These are phyloP conservation scores for Furcula furcula DNA, from an alignment of 2,888 invertebrate genomes.

Conservation along the genomic window DNA sequence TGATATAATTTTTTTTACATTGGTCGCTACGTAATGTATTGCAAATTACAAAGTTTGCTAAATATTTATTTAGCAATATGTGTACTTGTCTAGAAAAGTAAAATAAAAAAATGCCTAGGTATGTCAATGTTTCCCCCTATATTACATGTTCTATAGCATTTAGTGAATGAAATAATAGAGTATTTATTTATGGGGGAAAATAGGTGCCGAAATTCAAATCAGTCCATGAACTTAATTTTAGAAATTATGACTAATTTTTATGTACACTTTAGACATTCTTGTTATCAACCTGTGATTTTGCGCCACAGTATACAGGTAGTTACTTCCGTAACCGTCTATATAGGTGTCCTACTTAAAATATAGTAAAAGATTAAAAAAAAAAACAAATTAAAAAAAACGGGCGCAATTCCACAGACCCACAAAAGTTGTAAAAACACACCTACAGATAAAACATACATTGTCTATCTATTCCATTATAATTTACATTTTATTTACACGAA, in stretches of 20 bases:
- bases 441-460: conserved; percentile 56
- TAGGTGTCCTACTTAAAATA: too few relatives aligned
- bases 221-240: conserved; percentile 75
- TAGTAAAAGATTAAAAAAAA: too few relatives aligned
- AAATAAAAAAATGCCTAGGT: too few relatives aligned
- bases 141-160: too few relatives aligned
- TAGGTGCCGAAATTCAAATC: conserved; percentile 71
- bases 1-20: conserved; percentile 35
- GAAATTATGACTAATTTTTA: conserved; percentile 60
- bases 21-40: conserved; percentile 33
- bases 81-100: too few relatives aligned
- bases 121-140: conserved; percentile 50
- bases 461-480: conserved; percentile 69
- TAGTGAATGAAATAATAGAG: too few relatives aligned
- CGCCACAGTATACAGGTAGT: conserved; percentile 18
- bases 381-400: conserved; percentile 4
- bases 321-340: too few relatives aligned
- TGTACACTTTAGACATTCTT: conserved; percentile 51
- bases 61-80: too few relatives aligned
- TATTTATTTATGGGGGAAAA: too few relatives aligned
- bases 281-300: conserved; percentile 29
- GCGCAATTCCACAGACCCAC: conserved; percentile 30
- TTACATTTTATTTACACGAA: conserved; percentile 72
- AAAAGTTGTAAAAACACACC: conserved; percentile 30
- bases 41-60: too few relatives aligned